phyloP scores from a whole-genome alignment of 37 sponge, comb jelly and placozoan genomes.

The Oscarella lobularis region DNA sequence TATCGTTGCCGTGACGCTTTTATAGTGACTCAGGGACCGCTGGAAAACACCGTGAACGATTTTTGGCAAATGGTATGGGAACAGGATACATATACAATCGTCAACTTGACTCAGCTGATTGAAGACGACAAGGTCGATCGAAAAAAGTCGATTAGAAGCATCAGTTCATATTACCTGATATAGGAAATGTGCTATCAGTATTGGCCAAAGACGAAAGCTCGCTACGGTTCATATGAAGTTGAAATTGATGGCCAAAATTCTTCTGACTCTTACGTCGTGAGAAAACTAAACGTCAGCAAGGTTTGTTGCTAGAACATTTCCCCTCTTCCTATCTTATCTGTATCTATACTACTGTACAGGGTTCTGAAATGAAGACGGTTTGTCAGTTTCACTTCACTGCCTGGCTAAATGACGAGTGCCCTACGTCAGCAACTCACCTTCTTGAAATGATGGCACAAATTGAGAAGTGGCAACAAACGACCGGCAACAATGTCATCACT shows the following conservation, averaged over 20 bases:
- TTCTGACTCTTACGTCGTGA: slow-evolving; percentile 15
- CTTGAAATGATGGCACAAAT: slow-evolving; percentile 51
- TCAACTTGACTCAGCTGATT: slow-evolving; percentile 51
- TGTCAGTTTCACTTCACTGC: slow-evolving; percentile 54
- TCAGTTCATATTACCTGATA: too few species aligned
- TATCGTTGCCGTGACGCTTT: slow-evolving; percentile 54
- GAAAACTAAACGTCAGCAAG: slow-evolving; percentile 23
- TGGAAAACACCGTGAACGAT: slow-evolving; percentile 54
- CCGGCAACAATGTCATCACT: slow-evolving; percentile 57
- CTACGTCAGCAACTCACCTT: slow-evolving; percentile 19
- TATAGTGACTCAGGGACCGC: slow-evolving; percentile 62
- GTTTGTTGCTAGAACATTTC: too few species aligned
- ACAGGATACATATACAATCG: slow-evolving; percentile 33
- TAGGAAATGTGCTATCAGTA: slow-evolving; percentile 78
- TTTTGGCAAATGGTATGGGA: slow-evolving; percentile 91
- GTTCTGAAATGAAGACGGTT: slow-evolving; percentile 27
- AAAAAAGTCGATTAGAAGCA: too few species aligned
- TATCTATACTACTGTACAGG: neutral
- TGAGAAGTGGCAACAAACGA: slow-evolving; percentile 39
- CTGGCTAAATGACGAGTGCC: slow-evolving; percentile 32
- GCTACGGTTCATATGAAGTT: slow-evolving; percentile 37
- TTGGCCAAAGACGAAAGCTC: slow-evolving; percentile 40
- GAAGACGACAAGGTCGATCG: slow-evolving; percentile 30
- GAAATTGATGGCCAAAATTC: neutral
- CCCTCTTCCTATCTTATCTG: neutral